Base-by-base conservation (phyloP, 2,113 vertebrate species). In the Oreocharis arfaki region DNA sequence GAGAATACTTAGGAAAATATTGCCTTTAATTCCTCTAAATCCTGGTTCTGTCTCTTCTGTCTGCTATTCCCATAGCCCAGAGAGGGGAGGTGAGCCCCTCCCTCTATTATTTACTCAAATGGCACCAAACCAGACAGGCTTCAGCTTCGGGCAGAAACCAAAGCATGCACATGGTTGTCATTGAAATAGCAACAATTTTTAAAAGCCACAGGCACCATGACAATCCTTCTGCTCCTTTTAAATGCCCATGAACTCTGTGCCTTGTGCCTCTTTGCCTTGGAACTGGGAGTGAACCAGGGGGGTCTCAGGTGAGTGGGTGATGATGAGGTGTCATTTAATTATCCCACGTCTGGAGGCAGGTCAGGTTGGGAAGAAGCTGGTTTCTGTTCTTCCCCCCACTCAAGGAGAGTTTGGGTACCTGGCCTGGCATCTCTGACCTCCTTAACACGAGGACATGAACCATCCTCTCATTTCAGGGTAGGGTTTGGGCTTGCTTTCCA, bases 21-120 rank as follows among this genome's bases (percentile, higher is more conserved):
- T 74, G 76, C 71, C 35, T 95, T 77, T 86, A 76, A 28, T 92
- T 92, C 92, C 76, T 90, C 80, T 74, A 3, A 81, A 71, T 85
- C 46, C 37, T 67, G 37, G 1, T 8, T 84, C 37, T 92, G 64
- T 64, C 49, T 94, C 44, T 78, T 75, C 30, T 78, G 41, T 52
- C 71, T 84, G 44, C 64, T 37, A 2, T 70, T 59, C 47, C 63
- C 35, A 9, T 30, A 85, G 85, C 46, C 75, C 52, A 46, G 32
- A 28, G 49, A 57, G 30, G 52, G 35, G 46, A 59, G 60, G 39
- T 59, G 64, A 76, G 26, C 83, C 30, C 20, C 14, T 77, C 13
- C 26, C 39, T n/a, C 46, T 46, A 21, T 42, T 52, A 13, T 33
- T 59, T 70, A n/a, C 32, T 84, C 28, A 3, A 3, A 9, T 3